phyloP scores from a whole-genome alignment of 1,140 invertebrate species.

The Cydia fagiglandana region DNA sequence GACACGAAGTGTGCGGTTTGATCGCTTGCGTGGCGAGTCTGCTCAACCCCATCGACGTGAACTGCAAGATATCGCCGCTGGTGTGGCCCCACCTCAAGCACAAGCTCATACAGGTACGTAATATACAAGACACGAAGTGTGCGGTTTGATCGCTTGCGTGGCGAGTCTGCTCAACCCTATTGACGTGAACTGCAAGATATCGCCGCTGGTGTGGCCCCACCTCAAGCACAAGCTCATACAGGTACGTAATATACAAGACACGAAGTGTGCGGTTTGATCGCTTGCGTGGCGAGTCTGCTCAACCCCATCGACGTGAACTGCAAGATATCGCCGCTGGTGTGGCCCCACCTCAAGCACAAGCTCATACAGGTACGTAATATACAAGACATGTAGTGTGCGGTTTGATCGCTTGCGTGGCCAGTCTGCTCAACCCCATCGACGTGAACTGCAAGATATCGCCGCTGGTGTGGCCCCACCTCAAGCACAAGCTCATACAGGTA shows the following conservation, averaged over 20 bases:
- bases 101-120: conserved; percentile 82
- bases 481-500: conserved; percentile 85
- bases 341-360: conserved; percentile 88
- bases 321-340: conserved; percentile 76
- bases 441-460: conserved; percentile 95
- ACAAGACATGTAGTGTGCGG: conserved; percentile 78
- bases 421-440: conserved; percentile 90
- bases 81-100: conserved; percentile 90
- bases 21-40: conserved; percentile 88
- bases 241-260: conserved; percentile 19
- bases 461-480: conserved; percentile 88
- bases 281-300: conserved; percentile 79
- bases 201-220: conserved; percentile 89
- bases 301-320: conserved; percentile 58
- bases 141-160: conserved; percentile 72
- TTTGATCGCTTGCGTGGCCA: conserved; percentile 89
- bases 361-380: conserved; percentile 81
- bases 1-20: conserved; percentile 84
- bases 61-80: conserved; percentile 92
- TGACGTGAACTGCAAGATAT: conserved; percentile 95
- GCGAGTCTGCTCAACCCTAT: conserved; percentile 88
- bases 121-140: background rate
- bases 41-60: conserved; percentile 93
- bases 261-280: conserved; percentile 72
- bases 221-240: conserved; percentile 76